Evolutionary conservation across 1,140 invertebrate genomes (phyloP).

Genomic region (Rhagoletis pomonella): DNA sequence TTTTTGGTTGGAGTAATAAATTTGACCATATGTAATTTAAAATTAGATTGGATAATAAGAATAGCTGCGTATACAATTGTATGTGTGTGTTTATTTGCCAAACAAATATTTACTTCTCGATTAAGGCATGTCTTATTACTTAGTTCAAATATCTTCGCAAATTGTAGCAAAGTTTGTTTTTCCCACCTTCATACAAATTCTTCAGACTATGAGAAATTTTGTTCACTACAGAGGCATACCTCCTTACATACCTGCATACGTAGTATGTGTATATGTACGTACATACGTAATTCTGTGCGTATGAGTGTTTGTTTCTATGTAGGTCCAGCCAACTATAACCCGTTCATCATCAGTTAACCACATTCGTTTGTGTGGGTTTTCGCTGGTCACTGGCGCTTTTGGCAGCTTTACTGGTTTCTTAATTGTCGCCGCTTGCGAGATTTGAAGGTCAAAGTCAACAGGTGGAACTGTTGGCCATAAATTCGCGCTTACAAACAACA

Average conservation of each 20-base stretch:
- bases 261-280: neutral
- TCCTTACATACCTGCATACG: neutral
- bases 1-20: neutral
- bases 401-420: neutral
- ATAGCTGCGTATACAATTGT: neutral
- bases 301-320: neutral
- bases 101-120: neutral
- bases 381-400: conserved; percentile 1
- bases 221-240: neutral
- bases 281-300: neutral
- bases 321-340: neutral
- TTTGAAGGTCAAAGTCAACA: conserved; percentile 50
- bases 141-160: neutral
- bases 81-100: neutral
- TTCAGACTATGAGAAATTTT: neutral
- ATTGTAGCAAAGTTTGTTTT: neutral
- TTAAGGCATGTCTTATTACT: neutral
- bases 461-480: conserved; percentile 37
- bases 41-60: too few relatives aligned
- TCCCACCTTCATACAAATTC: neutral
- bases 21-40: neutral
- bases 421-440: neutral
- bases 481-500: conserved; percentile 18
- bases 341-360: too few relatives aligned
- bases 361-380: neutral